These are phyloP conservation scores for Hetaerina americana DNA, from an alignment of 1,140 invertebrate species.

Conservation along the genomic window DNA sequence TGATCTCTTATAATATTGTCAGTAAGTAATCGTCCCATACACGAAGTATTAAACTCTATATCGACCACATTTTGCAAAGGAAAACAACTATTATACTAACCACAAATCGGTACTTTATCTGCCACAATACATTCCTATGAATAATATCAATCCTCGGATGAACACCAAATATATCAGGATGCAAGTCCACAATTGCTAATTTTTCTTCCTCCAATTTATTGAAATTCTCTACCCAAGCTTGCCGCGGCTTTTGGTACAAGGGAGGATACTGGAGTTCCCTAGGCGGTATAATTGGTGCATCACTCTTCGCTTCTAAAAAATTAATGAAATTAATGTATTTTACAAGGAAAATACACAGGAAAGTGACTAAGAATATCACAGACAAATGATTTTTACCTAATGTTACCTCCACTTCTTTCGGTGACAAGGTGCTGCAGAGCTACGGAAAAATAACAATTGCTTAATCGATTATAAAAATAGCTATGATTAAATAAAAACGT, in stretches of 20 bases:
- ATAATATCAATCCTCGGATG: slow-evolving; percentile 81
- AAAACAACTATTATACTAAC: slow-evolving; percentile 32
- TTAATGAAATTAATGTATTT: too few relatives aligned
- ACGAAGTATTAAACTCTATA: not conserved
- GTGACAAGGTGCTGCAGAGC: not conserved
- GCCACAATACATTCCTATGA: slow-evolving; percentile 79
- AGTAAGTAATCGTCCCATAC: not conserved
- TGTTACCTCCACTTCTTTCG: too few relatives aligned
- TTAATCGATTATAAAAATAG: too few relatives aligned
- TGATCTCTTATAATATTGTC: too few relatives aligned
- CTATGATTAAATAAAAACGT: too few relatives aligned
- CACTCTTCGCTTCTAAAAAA: too few relatives aligned
- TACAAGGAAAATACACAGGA: too few relatives aligned
- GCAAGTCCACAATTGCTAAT: slow-evolving; percentile 70
- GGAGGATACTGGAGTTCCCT: not conserved
- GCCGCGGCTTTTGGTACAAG: slow-evolving; percentile 42
- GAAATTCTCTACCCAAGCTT: slow-evolving; percentile 88
- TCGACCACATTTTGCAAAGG: not conserved
- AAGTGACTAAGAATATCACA: too few relatives aligned
- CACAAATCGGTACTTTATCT: slow-evolving; percentile 67
- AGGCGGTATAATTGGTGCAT: too few relatives aligned
- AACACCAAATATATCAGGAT: slow-evolving; percentile 73
- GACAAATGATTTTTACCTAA: too few relatives aligned
- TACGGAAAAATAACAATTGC: not conserved
- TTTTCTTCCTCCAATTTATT: slow-evolving; percentile 65